Evolutionary conservation across 2,113 vertebrate genomes (phyloP), one percentile per base, ranked within the genome.

Genomic region (Montifringilla adamsi): DNA sequence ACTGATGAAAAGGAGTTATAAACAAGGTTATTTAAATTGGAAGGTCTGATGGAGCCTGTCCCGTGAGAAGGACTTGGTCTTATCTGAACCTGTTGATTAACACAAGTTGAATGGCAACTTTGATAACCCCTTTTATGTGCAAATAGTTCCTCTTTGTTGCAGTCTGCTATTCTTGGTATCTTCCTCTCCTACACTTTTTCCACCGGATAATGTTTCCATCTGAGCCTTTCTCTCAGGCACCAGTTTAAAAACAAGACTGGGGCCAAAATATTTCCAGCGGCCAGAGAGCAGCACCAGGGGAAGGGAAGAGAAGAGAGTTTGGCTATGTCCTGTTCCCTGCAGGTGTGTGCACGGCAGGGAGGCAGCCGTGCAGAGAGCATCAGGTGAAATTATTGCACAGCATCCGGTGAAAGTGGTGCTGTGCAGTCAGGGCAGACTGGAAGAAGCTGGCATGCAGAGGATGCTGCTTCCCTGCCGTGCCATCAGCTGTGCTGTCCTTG

Each of bases 1-100:
- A 5, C 59, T 19, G 20, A 90, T 97, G 95, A 97, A 98, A 97
- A 96, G 88, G 81, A 97, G 89, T 91, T 89, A 76, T 58, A 91
- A 97, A 97, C 96, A 97, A 97, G 95, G 95, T 94, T 98, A 96
- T 97, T 97, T 96, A 97, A 98, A 97, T 97, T 97, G 97, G 95
- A 92, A 96, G 79, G 87, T 95, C 97, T 94, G 94, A 93, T 87
- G 95, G 70, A 92, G 90, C 81, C 86, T 87, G 39, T 97, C 96
- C 96, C 47, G 30, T 88, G 97, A 97, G 97, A 97, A 97, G 82
- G 87, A 68, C 52, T 84, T 67, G 18, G 89, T 95, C 92, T 96
- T 95, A 96, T 58, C 85, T 35, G 6, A 95, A 98, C 92, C 93
- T 97, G 92, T 95, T 94, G 95, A 94, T 95, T 96, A 96, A 92